Evolutionary conservation across 2,113 vertebrate genomes (phyloP).

Genomic region (Lagopus muta): DNA sequence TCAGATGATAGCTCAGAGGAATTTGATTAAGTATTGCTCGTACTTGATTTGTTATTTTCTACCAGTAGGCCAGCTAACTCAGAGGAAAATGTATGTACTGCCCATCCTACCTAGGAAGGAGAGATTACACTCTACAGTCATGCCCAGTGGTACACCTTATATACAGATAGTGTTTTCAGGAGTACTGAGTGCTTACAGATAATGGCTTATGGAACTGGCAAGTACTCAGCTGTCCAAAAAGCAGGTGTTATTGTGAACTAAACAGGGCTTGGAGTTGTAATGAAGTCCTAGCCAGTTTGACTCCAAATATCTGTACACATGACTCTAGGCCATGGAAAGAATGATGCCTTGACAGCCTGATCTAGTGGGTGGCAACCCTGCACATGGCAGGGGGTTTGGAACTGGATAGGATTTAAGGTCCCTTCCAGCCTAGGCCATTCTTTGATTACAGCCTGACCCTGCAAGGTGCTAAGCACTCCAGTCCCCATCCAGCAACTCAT

Average conservation of each 20-base stretch:
- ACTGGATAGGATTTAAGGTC: too few relatives aligned
- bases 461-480: background rate
- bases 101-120: background rate
- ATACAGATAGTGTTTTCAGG: background rate
- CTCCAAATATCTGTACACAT: background rate
- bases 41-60: background rate
- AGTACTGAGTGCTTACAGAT: background rate
- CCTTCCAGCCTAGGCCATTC: too few relatives aligned
- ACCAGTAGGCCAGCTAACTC: background rate
- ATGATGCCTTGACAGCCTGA: background rate
- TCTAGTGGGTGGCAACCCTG: too few relatives aligned
- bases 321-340: background rate
- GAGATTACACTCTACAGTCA: too few relatives aligned
- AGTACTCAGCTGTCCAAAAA: background rate
- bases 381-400: too few relatives aligned
- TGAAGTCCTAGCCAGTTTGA: background rate
- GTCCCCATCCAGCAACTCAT: background rate
- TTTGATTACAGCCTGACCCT: background rate
- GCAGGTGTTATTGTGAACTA: background rate
- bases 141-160: too few relatives aligned
- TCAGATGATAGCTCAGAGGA: background rate
- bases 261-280: slow-evolving; percentile 17
- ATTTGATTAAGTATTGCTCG: background rate
- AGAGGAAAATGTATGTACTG: background rate
- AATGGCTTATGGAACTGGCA: background rate